Base-by-base conservation (phyloP, 2,888 invertebrate species). In the Diplolepis rosae region DNA sequence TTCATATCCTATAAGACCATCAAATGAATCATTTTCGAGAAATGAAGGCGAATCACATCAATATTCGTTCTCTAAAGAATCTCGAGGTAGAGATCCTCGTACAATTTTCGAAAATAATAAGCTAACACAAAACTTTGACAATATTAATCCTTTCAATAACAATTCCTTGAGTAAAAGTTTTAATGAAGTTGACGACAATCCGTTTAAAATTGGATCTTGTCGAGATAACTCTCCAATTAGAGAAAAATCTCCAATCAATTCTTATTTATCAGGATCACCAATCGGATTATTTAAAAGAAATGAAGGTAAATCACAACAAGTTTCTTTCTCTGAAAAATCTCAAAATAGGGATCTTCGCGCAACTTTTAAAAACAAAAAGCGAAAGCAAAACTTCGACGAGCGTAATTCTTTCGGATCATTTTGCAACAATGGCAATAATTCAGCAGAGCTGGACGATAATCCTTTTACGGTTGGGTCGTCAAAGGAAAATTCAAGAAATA, bases 221-320 rank as follows among this genome's bases (percentile, higher is more conserved):
- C 42, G 42, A n/a, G 15, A 86, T 66, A 88, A 87, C 76, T 89
- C 89, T 72, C 90, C 86, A 74, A 89, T 15, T n/a, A n/a, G n/a
- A n/a, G n/a, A n/a, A n/a, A n/a, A n/a, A n/a, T n/a, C n/a, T n/a
- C n/a, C n/a, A n/a, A n/a, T n/a, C n/a, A n/a, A n/a, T n/a, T n/a
- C n/a, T n/a, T n/a, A n/a, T n/a, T n/a, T n/a, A n/a, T n/a, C n/a
- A n/a, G n/a, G n/a, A n/a, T n/a, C n/a, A n/a, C n/a, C n/a, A n/a
- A n/a, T n/a, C n/a, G n/a, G n/a, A n/a, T n/a, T n/a, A n/a, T n/a
- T n/a, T n/a, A n/a, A n/a, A n/a, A n/a, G n/a, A n/a, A n/a, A n/a
- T n/a, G n/a, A n/a, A n/a, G n/a, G n/a, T 45, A 45, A 45, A 45
- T 45, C 45, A n/a, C 45, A 15, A 18, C 5, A 9, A 4, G 48